Base-by-base conservation (phyloP, 2,888 invertebrate genomes). In the Drosophila subsilvestris region DNA sequence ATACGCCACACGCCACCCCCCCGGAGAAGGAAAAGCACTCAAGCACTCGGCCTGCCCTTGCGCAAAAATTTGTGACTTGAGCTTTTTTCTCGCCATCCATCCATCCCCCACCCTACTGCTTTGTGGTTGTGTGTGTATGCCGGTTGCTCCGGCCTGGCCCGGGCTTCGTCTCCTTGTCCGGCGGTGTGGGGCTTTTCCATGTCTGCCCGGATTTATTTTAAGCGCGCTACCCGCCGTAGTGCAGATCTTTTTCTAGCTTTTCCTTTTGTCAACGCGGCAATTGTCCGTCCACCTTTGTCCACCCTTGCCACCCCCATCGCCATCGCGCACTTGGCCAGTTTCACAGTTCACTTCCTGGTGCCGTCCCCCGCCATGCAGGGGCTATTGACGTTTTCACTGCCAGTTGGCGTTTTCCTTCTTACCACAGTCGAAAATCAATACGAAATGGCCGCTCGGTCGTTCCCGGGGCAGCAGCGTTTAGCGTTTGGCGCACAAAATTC, bases 361-460 rank as follows among this genome's bases (percentile, higher is more conserved):
- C 6, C 22, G 10, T 12, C 20, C 51, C 75, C 61, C 78, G 59
- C 63, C 63, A 32, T 45, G 54, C 49, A 44, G 58, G 22, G 60
- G 54, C 74, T 69, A 74, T 76, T 66, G 71, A 69, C 71, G 73
- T 81, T 86, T 82, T 80, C 74, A 74, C 58, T 84, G 74, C 45
- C 80, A 78, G 56, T 72, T 79, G 72, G 62, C 59, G 29, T 47
- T 56, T 71, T 69, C 45, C 22, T 14, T 45, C 88, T 84, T 84
- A 88, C 88, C 88, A 83, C 81, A 85, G 77, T 76, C 79, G 76
- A 85, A 85, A 85, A 88, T 88, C 84, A 86, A 88, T 86, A 85
- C 79, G 80, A 78, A 80, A 57, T 71, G 71, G 63, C 61, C 71
- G 71, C 68, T 69, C 42, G 49, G 58, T 47, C 27, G 27, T 43